Base-by-base conservation (phyloP, 1,140 invertebrate genomes). In the Drosophila bipectinata region DNA sequence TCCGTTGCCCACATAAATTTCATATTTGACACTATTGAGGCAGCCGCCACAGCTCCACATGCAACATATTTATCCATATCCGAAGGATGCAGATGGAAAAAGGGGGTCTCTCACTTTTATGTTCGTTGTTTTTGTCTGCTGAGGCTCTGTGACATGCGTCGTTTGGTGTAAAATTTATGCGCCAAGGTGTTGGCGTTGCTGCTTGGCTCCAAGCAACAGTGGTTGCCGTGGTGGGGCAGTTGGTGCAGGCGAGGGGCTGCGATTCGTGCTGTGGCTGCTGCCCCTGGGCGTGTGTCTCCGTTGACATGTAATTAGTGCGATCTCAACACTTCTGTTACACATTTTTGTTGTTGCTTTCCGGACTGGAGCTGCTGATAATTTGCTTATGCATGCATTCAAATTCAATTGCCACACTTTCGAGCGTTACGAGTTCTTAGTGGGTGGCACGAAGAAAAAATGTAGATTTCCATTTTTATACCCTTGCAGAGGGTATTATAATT, bases 291-390 rank as follows among this genome's bases (percentile, higher is more conserved):
- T 73, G 61, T 67, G 75, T 56, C 54, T 49, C 66, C 66, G 55
- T 60, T 87, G 83, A 88, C 83, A 82, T 88, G 82, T 87, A 88
- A 87, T 87, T 87, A 87, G 82, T 76, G 79, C 83, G 63, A 87
- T 87, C 82, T 87, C 83, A 87, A 87, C 82, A 87, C 82, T 88
- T 87, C 82, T 82, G 82, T 88, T 78, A 72, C 61, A 74, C 45
- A 75, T 80, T 81, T 63, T 57, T 67, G n/a, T 52, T 77, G 61
- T 51, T 59, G 55, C 44, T 47, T 57, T 26, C 30, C 44, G 15
- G 18, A 26, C 61, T 41, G 44, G 59, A 8, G 49, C 21, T 47
- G 49, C 21, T 47, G 59, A 51, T 60, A 82, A 87, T 85, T 85
- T 82, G 81, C 82, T 72, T 77, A 81, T 77, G 73, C 72, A 77